Evolutionary conservation across 2,113 vertebrate species (phyloP).

Genomic region (Scolopax mira): DNA sequence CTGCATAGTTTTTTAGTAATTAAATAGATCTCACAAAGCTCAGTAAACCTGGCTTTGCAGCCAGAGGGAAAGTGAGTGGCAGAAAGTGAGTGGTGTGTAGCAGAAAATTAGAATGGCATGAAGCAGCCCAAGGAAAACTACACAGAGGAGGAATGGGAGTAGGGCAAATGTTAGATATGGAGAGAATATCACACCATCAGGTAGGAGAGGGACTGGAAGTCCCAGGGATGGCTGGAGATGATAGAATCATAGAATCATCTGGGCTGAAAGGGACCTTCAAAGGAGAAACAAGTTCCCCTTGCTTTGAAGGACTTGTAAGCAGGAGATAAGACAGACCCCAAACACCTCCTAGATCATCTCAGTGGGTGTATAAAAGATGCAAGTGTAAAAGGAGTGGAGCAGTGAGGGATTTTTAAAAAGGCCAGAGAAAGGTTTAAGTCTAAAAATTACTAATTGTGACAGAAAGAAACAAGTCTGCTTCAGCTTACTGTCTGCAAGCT

Average conservation of each 20-base stretch:
- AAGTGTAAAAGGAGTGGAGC: not conserved
- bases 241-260: too few relatives aligned
- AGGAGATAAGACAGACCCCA: not conserved
- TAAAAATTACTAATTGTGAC: not conserved
- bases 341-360: not conserved
- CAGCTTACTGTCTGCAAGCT: not conserved
- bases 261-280: too few relatives aligned
- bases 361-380: not conserved
- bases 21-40: not conserved
- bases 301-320: not conserved
- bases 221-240: not conserved
- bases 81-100: not conserved
- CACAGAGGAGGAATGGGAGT: not conserved
- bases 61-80: not conserved
- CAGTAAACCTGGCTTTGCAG: conserved; percentile 22
- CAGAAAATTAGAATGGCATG: conserved; percentile 39
- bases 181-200: not conserved
- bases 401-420: not conserved
- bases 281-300: not conserved
- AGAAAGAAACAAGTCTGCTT: not conserved
- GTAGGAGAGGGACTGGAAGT: conserved; percentile 1
- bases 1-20: conserved; percentile 26
- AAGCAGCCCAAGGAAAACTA: conserved; percentile 25
- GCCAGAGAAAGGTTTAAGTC: not conserved
- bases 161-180: not conserved